phyloP scores from a whole-genome alignment of 1,140 invertebrate species.

The Lerema accius region DNA sequence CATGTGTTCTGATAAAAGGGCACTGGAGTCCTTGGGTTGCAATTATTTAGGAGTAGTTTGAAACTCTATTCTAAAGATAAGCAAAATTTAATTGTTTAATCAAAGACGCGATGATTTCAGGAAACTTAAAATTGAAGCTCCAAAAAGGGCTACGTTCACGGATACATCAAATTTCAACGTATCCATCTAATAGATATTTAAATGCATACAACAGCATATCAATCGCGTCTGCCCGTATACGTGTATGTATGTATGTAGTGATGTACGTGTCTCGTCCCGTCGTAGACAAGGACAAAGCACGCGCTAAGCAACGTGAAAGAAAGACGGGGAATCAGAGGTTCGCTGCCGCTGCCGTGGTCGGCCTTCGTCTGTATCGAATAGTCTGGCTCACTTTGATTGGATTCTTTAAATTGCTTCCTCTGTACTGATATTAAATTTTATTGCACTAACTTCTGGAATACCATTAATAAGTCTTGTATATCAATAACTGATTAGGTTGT shows the following conservation, averaged over 20 bases:
- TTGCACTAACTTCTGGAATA: slow-evolving; percentile 15
- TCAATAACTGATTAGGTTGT: too few species aligned
- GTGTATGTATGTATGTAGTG: too few species aligned
- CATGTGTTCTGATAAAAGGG: too few species aligned
- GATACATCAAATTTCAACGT: neutral
- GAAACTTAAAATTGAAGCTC: too few species aligned
- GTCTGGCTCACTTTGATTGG: slow-evolving; percentile 32
- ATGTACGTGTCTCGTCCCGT: slow-evolving; percentile 12
- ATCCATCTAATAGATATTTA: neutral
- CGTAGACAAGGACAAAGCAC: slow-evolving; percentile 13
- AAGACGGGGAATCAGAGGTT: slow-evolving; percentile 4
- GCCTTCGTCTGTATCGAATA: slow-evolving; percentile 28
- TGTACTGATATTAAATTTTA: slow-evolving; percentile 23
- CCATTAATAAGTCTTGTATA: too few species aligned
- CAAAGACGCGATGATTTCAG: too few species aligned
- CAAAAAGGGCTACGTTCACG: too few species aligned
- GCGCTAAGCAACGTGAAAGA: slow-evolving; percentile 4
- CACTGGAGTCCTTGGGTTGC: too few species aligned
- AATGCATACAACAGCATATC: slow-evolving; percentile 25
- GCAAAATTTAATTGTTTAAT: too few species aligned
- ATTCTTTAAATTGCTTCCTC: slow-evolving; percentile 28
- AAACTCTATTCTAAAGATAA: too few species aligned
- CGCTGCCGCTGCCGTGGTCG: too few species aligned
- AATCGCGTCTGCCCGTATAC: slow-evolving; percentile 12
- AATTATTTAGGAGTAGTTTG: too few species aligned